Percentiles rank a stretch among this genome's conserved stretches.
Evolutionary conservation across 2,888 invertebrate species (phyloP).

Genomic region (Xestia xanthographa): DNA sequence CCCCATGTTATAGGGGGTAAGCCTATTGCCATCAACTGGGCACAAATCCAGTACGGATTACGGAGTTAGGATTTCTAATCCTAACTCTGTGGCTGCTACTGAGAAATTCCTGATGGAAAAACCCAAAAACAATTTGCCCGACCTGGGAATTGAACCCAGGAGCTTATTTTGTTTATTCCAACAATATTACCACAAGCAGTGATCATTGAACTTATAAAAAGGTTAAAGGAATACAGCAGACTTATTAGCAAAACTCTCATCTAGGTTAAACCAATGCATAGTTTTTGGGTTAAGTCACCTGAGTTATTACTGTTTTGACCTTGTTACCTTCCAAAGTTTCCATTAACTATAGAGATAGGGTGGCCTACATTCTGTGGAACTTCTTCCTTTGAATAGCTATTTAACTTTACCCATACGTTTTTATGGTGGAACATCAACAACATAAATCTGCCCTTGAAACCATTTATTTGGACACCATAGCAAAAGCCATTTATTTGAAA

Average conservation of each 20-base stretch:
- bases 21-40: too few species aligned
- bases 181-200: not conserved
- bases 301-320: slow-evolving; percentile 35
- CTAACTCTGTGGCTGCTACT: too few species aligned
- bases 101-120: too few species aligned
- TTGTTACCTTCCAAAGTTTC: slow-evolving; percentile 29
- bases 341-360: slow-evolving; percentile 13
- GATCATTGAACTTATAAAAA: not conserved
- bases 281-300: slow-evolving; percentile 23
- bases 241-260: slow-evolving; percentile 5
- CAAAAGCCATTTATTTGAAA: slow-evolving; percentile 2
- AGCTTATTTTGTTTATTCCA: too few species aligned
- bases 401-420: not conserved
- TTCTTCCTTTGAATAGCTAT: slow-evolving; percentile 4
- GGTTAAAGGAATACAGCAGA: not conserved
- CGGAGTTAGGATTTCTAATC: too few species aligned
- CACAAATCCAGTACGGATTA: too few species aligned
- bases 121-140: too few species aligned
- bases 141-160: too few species aligned
- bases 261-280: slow-evolving; percentile 33
- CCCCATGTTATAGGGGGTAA: too few species aligned
- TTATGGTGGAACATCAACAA: not conserved
- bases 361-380: slow-evolving; percentile 1
- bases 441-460: slow-evolving; percentile 1
- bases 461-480: slow-evolving; percentile 18